Evolutionary conservation across 2,888 invertebrate species (phyloP), one percentile per base, ranked within the genome.

Genomic region (Drosophila tripunctata): DNA sequence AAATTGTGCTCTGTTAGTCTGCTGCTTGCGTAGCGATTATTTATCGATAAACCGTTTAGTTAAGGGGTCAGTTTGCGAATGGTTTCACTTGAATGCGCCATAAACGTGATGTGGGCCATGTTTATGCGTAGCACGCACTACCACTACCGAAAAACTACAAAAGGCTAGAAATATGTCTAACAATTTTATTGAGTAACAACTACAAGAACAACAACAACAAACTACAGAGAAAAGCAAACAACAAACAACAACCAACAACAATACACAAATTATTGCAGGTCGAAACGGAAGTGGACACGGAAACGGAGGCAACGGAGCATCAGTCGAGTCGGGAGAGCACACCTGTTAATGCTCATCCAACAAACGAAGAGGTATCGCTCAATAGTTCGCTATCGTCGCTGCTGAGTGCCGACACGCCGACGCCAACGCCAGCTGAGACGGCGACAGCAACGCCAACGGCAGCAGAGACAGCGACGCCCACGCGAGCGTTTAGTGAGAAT

Each of bases 271-370:
- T 60, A 44, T 73, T 73, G 56, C 73, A 80, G 75, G 70, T 73
- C 40, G 80, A 80, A 63, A 75, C 80, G 69, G 84, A 79, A 58
- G 69, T 69, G 68, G 73, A 70, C 55, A 72, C 73, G 58, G 66
- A 75, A 74, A 50, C 57, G 57, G 62, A 62, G 50, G 41, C 56
- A 33, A 44, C 31, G 1, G 33, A 14, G 17, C 38, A n/a, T n/a
- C n/a, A 45, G 17, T 63, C 79, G 75, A 79, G 88, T 40, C 81
- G 89, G 2, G 89, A 89, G 80, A 88, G 86, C 79, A 88, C 88
- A 89, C 89, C 88, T 88, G 88, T 88, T 88, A 88, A 88, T 31
- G 54, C 74, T 74, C 54, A 60, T 45, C 45, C 55, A 10, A 21
- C 8, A 7, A 21, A 30, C 19, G 41, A 10, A 12, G 66, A 68